Evolutionary conservation across 2,797 vertebrate species (phyloP).

Genomic region (Oreochromis grahami): DNA sequence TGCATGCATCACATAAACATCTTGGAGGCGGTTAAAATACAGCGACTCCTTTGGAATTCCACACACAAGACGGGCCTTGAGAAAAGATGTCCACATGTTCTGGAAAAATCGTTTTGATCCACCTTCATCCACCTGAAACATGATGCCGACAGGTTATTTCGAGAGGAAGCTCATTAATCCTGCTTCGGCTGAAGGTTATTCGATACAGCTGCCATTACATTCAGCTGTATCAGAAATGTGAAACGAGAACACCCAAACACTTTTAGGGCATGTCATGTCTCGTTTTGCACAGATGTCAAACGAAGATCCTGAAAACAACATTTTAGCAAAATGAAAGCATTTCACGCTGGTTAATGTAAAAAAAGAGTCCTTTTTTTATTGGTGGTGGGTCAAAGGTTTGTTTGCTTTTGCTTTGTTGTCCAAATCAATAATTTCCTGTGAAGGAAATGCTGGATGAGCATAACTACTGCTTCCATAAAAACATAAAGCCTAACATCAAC

Average conservation of each 20-base stretch:
- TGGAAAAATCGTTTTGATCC: constrained; percentile 74
- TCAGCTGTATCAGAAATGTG: background rate
- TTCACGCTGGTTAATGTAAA: background rate
- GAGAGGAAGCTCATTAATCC: background rate
- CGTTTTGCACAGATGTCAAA: background rate
- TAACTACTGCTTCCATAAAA: background rate
- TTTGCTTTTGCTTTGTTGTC: background rate
- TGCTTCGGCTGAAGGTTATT: background rate
- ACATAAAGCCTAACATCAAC: background rate
- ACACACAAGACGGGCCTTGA: constrained; percentile 80
- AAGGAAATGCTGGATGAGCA: background rate
- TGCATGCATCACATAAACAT: constrained; percentile 61
- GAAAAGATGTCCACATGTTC: constrained; percentile 79
- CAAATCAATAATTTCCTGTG: background rate
- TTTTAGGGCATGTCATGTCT: background rate
- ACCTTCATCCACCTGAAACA: constrained; percentile 75
- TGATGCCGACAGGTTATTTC: background rate
- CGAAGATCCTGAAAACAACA: background rate
- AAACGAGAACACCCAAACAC: background rate
- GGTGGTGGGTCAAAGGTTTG: background rate
- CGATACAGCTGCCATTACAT: background rate
- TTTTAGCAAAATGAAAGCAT: background rate
- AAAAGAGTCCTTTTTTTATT: background rate
- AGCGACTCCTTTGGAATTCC: constrained; percentile 71
- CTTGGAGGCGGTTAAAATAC: constrained; percentile 78